Percentiles rank a stretch among this genome's conserved stretches.
phyloP scores from a whole-genome alignment of 2,797 vertebrate species.

The Premnoplex brunnescens region DNA sequence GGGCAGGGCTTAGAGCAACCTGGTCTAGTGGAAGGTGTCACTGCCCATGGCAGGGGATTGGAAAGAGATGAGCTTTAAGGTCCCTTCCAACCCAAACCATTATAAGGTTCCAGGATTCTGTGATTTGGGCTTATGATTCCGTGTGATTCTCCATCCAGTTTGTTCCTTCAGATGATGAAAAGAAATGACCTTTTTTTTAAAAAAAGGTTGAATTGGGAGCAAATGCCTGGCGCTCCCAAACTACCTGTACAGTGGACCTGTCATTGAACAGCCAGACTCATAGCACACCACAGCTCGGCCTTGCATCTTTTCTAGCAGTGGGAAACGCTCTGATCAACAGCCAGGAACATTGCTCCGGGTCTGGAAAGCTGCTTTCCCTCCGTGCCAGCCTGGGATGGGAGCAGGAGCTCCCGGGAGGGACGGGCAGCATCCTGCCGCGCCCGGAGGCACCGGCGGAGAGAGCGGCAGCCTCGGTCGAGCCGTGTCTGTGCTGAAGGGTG shows the following conservation, averaged over 20 bases:
- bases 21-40: background rate
- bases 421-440: rapidly evolving
- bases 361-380: background rate
- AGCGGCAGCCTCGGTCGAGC: background rate
- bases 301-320: rapidly evolving
- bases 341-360: rapidly evolving
- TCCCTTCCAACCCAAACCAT: background rate
- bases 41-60: background rate
- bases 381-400: background rate
- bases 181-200: background rate
- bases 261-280: rapidly evolving
- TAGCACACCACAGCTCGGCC: background rate
- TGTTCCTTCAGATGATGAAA: background rate
- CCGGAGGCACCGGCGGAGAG: background rate
- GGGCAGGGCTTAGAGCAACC: background rate
- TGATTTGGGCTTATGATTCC: background rate
- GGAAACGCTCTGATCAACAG: rapidly evolving
- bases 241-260: background rate
- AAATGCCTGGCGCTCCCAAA: background rate
- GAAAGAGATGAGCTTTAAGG: background rate
- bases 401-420: background rate
- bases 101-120: background rate
- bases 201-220: background rate
- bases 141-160: background rate
- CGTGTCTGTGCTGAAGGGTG: rapidly evolving